Evolutionary conservation across 2,113 vertebrate species (phyloP), one percentile per base, ranked within the genome.

Genomic region (Elgaria multicarinata): DNA sequence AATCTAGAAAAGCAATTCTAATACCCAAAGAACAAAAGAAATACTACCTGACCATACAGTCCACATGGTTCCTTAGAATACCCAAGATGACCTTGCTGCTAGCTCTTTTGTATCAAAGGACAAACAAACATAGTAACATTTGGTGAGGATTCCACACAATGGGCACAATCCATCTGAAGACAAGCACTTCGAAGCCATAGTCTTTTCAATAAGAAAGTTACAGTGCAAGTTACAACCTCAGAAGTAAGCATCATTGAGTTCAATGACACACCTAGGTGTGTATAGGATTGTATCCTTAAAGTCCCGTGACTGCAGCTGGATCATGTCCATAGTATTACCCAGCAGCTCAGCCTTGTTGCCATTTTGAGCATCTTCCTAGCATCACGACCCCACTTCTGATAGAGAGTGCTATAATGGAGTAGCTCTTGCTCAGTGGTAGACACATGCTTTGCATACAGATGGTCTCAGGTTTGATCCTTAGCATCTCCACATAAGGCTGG

Each of bases 21-120:
- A 87, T 76, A 79, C 14, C 87, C 87, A n/a, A 85, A 87, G 77
- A 5, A 93, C 26, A 88, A 26, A 82, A 26, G 28, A 81, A 72
- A 88, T 12, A 44, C 18, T 28, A 90, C 83, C 18, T 80, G 88
- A 20, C 85, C 76, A 88, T 81, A 39, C 33, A 46, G 10, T 14
- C 6, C 78, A n/a, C n/a, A 7, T 80, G 22, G 12, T 2, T 55
- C 53, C 78, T 33, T 58, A 33, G 18, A 33, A n/a, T 20, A 33
- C 31, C 33, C 20, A n/a, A 16, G 31, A 55, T 9, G 33, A n/a
- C 31, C 31, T 80, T 80, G 18, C 33, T 22, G 31, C n/a, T n/a
- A n/a, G 50, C 18, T 58, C 46, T 55, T 80, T 36, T 36, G 50
- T 28, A 58, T 5, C 9, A 18, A 80, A 16, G 16, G 2, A 1